These are phyloP conservation scores for Ascidia mentula DNA, from an alignment of 23 tunicate species.

Conservation along the genomic window DNA sequence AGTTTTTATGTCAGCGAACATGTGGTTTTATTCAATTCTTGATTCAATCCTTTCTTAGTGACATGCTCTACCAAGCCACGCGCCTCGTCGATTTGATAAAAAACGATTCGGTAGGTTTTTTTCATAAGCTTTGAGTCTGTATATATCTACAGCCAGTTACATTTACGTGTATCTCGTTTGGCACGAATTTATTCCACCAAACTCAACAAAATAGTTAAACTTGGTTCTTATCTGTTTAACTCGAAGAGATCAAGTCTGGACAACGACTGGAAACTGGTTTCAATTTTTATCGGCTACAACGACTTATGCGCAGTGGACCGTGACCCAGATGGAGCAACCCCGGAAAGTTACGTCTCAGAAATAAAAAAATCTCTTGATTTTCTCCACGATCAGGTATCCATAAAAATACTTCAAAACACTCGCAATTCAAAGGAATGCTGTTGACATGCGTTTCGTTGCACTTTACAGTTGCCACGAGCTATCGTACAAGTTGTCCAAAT, in stretches of 20 bases:
- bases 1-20: too few species aligned
- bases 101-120: conserved; percentile 33
- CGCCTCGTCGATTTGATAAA: conserved; percentile 37
- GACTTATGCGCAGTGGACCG: conserved; percentile 71
- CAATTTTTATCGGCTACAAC: conserved; percentile 88
- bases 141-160: too few species aligned
- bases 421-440: too few species aligned
- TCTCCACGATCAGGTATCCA: conserved; percentile 33
- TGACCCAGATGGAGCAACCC: conserved; percentile 54
- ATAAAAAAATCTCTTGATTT: conserved; percentile 56
- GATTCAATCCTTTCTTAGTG: conserved; percentile 52
- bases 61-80: conserved; percentile 56
- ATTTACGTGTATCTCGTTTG: too few species aligned
- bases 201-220: too few species aligned
- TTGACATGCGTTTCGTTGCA: neutral
- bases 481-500: conserved; percentile 44
- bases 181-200: too few species aligned
- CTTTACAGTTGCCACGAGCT: conserved; percentile 56
- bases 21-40: too few species aligned
- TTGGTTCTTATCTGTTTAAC: too few species aligned
- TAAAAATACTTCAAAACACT: too few species aligned
- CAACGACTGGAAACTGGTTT: conserved; percentile 72
- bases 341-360: conserved; percentile 53
- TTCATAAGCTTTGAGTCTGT: too few species aligned
- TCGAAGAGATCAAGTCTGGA: conserved; percentile 66